Evolutionary conservation across 2,113 vertebrate genomes (phyloP).

Genomic region (Dryoscopus gambensis): DNA sequence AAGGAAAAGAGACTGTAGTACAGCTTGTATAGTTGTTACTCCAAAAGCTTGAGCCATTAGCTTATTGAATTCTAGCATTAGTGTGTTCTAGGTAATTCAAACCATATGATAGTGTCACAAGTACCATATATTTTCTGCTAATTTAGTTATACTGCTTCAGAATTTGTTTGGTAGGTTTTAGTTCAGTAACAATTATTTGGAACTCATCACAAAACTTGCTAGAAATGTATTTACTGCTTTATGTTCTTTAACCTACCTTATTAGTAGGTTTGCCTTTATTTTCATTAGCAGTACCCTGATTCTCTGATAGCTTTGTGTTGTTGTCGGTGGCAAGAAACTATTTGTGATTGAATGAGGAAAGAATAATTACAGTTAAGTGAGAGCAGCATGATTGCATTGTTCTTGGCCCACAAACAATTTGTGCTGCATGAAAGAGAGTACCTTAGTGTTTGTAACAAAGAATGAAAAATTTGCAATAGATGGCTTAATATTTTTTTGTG

Average conservation of each 20-base stretch:
- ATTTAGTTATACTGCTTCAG: background rate
- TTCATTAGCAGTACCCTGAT: background rate
- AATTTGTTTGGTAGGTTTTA: background rate
- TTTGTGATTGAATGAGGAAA: conserved; percentile 9
- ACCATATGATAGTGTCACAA: background rate
- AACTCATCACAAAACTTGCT: background rate
- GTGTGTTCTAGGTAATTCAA: background rate
- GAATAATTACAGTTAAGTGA: background rate
- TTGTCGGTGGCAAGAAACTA: background rate
- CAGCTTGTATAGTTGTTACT: background rate
- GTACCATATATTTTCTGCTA: background rate
- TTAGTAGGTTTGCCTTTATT: background rate
- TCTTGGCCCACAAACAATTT: background rate
- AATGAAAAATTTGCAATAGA: background rate
- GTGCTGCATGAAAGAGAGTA: background rate
- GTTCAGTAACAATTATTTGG: background rate
- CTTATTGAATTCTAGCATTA: background rate
- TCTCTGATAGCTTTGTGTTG: background rate
- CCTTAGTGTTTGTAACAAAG: background rate
- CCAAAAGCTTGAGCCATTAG: background rate
- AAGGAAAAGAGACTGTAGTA: background rate
- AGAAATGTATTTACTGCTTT: background rate
- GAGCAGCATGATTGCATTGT: background rate
- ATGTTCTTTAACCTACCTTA: background rate
- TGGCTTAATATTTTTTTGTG: background rate